These are phyloP conservation scores for Saguinus imperator DNA, from an alignment of 2,113 vertebrate species.

Conservation along the genomic window DNA sequence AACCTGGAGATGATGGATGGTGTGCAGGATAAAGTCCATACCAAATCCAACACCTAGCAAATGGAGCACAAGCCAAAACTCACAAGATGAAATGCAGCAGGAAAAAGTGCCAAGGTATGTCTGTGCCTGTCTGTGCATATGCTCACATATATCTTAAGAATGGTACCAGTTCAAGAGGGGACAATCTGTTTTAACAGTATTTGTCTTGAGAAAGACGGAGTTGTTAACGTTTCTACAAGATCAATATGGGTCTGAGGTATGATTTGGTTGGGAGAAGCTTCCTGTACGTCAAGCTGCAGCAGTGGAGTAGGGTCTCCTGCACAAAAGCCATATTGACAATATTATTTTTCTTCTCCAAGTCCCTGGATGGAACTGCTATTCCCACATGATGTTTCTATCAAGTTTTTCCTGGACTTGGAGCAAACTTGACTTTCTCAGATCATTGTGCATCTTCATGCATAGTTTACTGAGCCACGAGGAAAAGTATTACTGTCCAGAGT, in stretches of 20 bases:
- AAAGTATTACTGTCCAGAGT: not conserved
- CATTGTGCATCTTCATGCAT: not conserved
- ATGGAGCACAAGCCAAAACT: not conserved
- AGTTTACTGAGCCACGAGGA: not conserved
- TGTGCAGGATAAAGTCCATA: constrained; percentile 12
- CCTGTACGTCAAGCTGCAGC: rapidly evolving
- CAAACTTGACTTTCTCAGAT: not conserved
- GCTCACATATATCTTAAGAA: not conserved
- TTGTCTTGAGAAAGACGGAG: not conserved
- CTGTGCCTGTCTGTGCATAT: not conserved
- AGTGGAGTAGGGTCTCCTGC: not conserved
- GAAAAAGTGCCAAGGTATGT: not conserved
- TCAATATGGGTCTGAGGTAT: not conserved
- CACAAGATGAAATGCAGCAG: not conserved
- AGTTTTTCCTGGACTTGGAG: not conserved
- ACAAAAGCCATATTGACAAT: not conserved
- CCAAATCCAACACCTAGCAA: not conserved
- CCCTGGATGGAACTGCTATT: not conserved
- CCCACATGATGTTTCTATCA: not conserved
- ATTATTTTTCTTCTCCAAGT: not conserved
- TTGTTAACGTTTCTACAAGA: too few relatives aligned
- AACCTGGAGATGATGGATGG: not conserved
- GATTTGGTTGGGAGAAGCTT: not conserved
- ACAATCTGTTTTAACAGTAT: not conserved
- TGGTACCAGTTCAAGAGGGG: not conserved